Base-by-base conservation (phyloP, 2,797 vertebrate species). In the Enteromius argenteus region DNA sequence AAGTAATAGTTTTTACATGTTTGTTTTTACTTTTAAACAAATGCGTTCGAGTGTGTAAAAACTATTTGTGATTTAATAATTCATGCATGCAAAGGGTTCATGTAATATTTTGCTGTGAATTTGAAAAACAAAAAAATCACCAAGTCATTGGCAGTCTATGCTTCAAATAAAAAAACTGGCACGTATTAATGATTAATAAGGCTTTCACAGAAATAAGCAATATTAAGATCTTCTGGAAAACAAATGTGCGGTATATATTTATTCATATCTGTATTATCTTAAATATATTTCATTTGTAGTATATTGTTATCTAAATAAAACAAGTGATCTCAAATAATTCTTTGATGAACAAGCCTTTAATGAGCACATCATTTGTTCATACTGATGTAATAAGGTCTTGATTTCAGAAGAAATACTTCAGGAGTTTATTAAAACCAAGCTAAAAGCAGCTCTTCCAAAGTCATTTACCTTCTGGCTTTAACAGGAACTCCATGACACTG, bases 271-370 rank as follows among this genome's bases (percentile, higher is more conserved):
- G 5, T 15, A 44, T 69, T 23, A 8, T 46, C 23, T 46, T 46
- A 71, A 69, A 23, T 42, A 14, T 71, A 71, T 44, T 71, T 17
- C 11, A 14, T 30, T 72, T 5, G 17, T 30, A 27, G 23, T 49
- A 10, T 11, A 19, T 37, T 19, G 13, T 13, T 15, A 27, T 71
- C 6, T 32, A 35, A 23, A 75, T 76, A 15, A 76, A 76, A 23
- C 6, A 35, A 75, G 19, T 23, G 49, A 75, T n/a, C 32, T 56
- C 30, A 75, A 53, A 30, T 4, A 8, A 3, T 37, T 13, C 32
- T 19, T 75, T 75, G 51, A 8, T 76, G 51, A 39, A 58, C 32
- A 76, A 58, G 73, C 7, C 11, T 75, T 76, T 76, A 76, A 76
- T 76, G 51, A 76, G 51, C 32, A 23, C 3, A 21, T 35, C 2